phyloP scores from a whole-genome alignment of 2,888 invertebrate genomes.

The Caenorhabditis afra region DNA sequence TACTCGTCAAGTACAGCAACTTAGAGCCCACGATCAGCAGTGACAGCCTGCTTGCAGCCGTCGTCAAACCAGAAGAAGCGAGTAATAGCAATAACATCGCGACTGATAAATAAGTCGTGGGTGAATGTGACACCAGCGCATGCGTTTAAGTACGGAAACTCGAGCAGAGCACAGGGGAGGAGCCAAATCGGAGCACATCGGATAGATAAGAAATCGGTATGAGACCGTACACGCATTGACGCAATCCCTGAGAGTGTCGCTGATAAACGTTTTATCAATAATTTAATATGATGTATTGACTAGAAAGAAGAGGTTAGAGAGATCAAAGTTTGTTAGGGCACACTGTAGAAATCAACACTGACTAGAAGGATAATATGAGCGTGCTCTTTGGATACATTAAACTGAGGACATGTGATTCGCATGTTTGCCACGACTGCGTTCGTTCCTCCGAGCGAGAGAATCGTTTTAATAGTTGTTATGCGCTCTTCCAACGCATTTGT shows the following conservation, averaged over 20 bases:
- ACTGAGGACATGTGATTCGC: conserved; percentile 60
- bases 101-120: not conserved
- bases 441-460: conserved; percentile 45
- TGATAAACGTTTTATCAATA: too few species aligned
- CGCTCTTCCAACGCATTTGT: conserved; percentile 61
- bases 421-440: conserved; percentile 57
- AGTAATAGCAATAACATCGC: not conserved
- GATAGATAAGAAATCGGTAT: too few species aligned
- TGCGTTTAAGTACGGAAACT: not conserved
- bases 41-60: conserved; percentile 25
- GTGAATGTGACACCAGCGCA: not conserved
- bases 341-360: conserved; percentile 56
- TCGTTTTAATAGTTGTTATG: conserved; percentile 49
- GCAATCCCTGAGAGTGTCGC: too few species aligned
- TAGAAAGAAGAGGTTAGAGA: not conserved
- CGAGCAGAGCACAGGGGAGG: too few species aligned
- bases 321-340: conserved; percentile 23
- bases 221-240: too few species aligned
- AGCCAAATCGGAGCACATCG: too few species aligned
- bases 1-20: conserved; percentile 44
- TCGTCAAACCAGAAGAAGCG: conserved; percentile 17
- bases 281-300: too few species aligned
- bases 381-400: conserved; percentile 67
- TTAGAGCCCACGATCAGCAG: conserved; percentile 29
- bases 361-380: conserved; percentile 65